Base-by-base conservation (phyloP, 1,140 invertebrate species). In the Eubasilissa regina region DNA sequence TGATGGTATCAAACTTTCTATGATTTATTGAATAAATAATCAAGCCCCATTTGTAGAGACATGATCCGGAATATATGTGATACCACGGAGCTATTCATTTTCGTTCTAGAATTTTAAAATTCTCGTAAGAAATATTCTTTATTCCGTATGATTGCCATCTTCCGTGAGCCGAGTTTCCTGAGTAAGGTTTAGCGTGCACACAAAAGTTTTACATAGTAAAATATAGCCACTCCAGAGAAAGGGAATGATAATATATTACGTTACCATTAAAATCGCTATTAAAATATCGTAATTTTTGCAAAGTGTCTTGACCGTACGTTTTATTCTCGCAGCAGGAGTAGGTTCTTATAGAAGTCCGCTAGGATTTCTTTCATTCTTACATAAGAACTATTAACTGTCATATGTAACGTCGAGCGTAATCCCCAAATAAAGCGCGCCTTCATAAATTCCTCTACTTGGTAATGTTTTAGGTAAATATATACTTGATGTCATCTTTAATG, bases 341-440 rank as follows among this genome's bases (percentile, higher is more conserved):
- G 62, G 43, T 73, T 35, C 45, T 55, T 44, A 53, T 43, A 13
- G 21, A 64, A 10, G 35, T 64, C 62, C 62, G 25, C 35, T 73
- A 79, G 78, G 60, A 75, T 70, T 80, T 80, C 73, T 75, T 66
- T 21, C 53, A 53, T 74, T 79, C 56, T 79, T 74, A 51, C 45
- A 64, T 74, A 66, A 75, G 70, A 80, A 75, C 58, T 80, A 77
- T 77, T 55, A 80, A 66, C 73, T 70, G 47, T 53, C 43, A 35
- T 66, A 55, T 73, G 72, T 78, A 56, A 15, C 11, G n/a, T 51
- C 13, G n/a, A 72, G 70, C 47, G 53, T 79, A 75, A 75, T 79
- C 60, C 78, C 21, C 58, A 25, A 70, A 72, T 79, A 79, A 73
- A 62, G 43, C 44, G 35, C 74, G 55, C 56, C 72, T 66, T 75